Evolutionary conservation across 2,113 vertebrate genomes (phyloP).

Genomic region (Onychorhynchus coronatus): DNA sequence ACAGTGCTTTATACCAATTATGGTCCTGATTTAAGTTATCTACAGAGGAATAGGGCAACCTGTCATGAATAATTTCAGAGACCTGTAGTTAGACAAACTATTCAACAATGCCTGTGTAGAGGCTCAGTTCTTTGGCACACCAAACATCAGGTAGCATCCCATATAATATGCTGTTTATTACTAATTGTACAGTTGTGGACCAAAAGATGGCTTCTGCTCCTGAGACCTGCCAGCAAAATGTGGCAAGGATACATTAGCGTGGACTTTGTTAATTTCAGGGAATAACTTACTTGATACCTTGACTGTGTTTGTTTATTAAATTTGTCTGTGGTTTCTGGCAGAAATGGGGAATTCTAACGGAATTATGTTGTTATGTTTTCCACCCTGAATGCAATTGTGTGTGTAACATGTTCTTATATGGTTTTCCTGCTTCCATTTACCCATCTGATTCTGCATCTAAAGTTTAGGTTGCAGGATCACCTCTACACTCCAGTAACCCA

Average conservation of each 20-base stretch:
- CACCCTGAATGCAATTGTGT: background rate
- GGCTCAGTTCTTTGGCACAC: background rate
- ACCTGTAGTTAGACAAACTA: background rate
- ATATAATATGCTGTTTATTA: background rate
- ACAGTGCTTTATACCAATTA: background rate
- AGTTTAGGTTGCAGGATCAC: background rate
- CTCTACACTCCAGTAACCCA: background rate
- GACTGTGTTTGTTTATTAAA: background rate
- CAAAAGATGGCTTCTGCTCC: background rate
- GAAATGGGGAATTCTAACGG: background rate
- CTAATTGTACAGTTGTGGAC: fast-evolving
- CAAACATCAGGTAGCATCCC: background rate
- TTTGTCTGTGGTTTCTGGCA: background rate
- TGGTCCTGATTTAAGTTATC: background rate
- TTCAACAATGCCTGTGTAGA: background rate
- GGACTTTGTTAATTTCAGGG: background rate
- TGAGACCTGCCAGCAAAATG: background rate
- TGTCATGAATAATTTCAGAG: background rate
- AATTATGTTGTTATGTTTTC: background rate
- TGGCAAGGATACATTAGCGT: background rate
- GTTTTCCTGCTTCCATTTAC: background rate
- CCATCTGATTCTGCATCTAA: background rate
- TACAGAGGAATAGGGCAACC: background rate
- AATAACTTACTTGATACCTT: background rate
- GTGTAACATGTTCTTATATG: background rate